These are phyloP conservation scores for Anoplopoma fimbria DNA, from an alignment of 2,113 vertebrate species.

Conservation along the genomic window DNA sequence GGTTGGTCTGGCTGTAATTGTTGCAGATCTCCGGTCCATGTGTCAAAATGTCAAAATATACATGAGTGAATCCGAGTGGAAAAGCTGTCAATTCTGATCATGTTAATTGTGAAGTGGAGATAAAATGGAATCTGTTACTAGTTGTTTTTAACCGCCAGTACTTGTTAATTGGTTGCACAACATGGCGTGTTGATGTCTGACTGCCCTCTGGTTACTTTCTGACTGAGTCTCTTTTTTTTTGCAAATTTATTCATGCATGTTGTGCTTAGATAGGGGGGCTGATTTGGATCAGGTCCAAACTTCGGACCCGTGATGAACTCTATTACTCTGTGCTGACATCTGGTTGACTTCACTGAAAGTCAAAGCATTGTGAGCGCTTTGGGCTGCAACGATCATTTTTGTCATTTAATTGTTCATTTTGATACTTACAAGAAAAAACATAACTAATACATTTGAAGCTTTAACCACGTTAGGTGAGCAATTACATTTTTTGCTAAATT, in stretches of 20 bases:
- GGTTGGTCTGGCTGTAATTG: neutral
- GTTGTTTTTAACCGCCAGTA: neutral
- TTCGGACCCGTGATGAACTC: neutral
- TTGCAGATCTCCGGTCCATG: neutral
- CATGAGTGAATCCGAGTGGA: neutral
- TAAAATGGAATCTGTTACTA: neutral
- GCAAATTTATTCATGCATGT: neutral
- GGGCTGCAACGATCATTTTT: neutral
- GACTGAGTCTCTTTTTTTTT: neutral
- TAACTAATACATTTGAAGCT: too few species aligned
- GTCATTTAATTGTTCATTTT: neutral
- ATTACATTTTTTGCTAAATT: neutral
- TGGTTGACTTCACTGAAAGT: neutral
- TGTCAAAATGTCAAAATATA: neutral
- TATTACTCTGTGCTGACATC: neutral
- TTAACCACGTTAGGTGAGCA: too few species aligned
- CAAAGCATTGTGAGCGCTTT: neutral
- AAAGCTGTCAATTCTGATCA: neutral
- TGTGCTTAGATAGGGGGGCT: neutral
- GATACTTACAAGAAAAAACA: too few species aligned
- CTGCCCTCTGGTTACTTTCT: neutral
- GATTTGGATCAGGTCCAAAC: neutral
- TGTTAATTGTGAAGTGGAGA: neutral
- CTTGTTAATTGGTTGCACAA: neutral
- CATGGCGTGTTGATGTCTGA: neutral